Conservation (phyloP, 2,797 vertebrate genomes). For the Mionectes olivaceus region DNA sequence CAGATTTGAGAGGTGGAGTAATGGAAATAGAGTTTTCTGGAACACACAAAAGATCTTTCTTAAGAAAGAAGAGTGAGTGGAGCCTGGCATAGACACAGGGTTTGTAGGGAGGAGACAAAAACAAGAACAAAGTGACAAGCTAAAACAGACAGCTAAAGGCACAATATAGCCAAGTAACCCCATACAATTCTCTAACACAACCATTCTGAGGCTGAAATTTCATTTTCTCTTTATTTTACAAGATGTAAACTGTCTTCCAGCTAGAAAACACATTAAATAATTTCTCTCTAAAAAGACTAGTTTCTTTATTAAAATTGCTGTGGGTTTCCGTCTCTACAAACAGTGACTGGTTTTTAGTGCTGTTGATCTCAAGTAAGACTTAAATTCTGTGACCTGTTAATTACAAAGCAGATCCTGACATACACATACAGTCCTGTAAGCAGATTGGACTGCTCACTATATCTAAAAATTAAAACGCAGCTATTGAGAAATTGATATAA, state of each 20-base stretch:
- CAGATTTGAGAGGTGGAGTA: background rate
- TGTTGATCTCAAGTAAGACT: background rate
- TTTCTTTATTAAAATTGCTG: background rate
- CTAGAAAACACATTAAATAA: conserved; percentile 32
- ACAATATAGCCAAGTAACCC: conserved; percentile 36
- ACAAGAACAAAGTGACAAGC: background rate
- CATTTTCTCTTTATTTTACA: conserved; percentile 60
- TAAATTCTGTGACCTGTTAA: background rate
- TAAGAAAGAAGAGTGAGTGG: background rate
- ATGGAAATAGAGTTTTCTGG: background rate
- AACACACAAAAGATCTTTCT: background rate
- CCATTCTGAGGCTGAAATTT: conserved; percentile 34
- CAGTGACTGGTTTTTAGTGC: background rate
- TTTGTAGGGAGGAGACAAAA: background rate
- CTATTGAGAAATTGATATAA: background rate
- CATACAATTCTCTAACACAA: conserved; percentile 32
- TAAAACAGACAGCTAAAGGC: conserved; percentile 37
- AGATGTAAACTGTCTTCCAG: conserved; percentile 51
- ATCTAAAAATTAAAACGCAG: background rate
- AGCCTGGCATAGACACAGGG: background rate
- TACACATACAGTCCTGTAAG: background rate
- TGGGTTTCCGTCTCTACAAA: conserved; percentile 25
- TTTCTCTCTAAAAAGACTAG: background rate
- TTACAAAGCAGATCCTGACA: background rate
- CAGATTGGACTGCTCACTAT: background rate